These are phyloP conservation scores for Leptodactylus fuscus DNA, from an alignment of 2,113 vertebrate genomes.

Conservation along the genomic window DNA sequence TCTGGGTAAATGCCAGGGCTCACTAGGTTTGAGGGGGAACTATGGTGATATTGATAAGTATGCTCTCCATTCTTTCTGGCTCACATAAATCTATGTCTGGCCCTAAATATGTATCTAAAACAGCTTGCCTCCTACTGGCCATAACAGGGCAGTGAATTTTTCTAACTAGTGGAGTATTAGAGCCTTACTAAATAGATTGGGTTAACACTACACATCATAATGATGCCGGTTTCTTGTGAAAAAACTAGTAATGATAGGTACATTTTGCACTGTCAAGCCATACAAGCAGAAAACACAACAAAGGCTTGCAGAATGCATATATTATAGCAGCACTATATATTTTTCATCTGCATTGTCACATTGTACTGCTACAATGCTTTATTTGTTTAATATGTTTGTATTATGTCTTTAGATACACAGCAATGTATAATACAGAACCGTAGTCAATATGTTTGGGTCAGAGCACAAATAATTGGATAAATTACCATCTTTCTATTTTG, in stretches of 20 bases:
- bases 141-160: no score
- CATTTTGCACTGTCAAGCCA: background rate
- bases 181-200: no score
- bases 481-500: conserved; percentile 11
- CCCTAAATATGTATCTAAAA: no score
- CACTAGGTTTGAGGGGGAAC: background rate
- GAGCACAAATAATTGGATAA: conserved; percentile 17
- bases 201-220: no score
- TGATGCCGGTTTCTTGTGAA: background rate
- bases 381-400: conserved; percentile 18
- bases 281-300: background rate
- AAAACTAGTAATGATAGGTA: background rate
- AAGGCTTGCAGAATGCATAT: background rate
- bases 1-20: background rate
- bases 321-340: background rate
- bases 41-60: background rate
- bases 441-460: background rate
- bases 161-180: no score
- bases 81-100: no score
- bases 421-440: background rate
- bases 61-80: background rate
- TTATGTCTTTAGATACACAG: background rate
- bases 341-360: background rate
- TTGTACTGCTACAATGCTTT: background rate
- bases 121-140: no score